These are phyloP conservation scores for Halichoeres trimaculatus DNA, from an alignment of 2,113 vertebrate genomes.

Conservation along the genomic window DNA sequence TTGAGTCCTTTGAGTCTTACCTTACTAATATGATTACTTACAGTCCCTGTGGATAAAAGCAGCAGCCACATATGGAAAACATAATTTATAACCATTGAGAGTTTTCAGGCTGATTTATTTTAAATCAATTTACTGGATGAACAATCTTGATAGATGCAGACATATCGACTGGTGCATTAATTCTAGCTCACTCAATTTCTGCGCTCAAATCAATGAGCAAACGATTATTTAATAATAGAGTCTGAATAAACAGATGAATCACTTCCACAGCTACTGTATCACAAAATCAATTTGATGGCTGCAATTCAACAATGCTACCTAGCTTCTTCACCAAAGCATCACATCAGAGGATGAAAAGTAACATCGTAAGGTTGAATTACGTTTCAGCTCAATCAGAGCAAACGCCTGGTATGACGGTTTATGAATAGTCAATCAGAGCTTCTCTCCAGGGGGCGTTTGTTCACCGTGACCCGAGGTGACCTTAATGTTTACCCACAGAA, in stretches of 20 bases:
- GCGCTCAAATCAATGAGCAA: constrained; percentile 46
- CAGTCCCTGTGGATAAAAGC: constrained; percentile 25
- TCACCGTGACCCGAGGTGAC: constrained; percentile 24
- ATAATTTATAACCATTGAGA: constrained; percentile 33
- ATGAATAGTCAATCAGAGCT: constrained; percentile 32
- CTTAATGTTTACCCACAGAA: constrained; percentile 15
- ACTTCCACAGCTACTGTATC: constrained; percentile 11
- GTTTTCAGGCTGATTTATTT: constrained; percentile 30
- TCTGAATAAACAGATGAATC: constrained; percentile 31
- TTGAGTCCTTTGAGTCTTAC: neutral
- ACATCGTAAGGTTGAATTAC: constrained; percentile 36
- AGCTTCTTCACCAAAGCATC: constrained; percentile 16
- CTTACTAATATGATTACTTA: constrained; percentile 13
- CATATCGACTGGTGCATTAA: constrained; percentile 38
- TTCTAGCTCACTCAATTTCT: constrained; percentile 41
- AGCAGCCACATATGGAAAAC: constrained; percentile 11
- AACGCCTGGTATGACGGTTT: constrained; percentile 29
- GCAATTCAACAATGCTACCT: constrained; percentile 11
- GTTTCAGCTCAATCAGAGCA: constrained; percentile 30
- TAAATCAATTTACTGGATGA: constrained; percentile 34
- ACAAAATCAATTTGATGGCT: constrained; percentile 32
- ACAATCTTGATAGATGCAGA: constrained; percentile 17
- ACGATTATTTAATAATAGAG: constrained; percentile 50
- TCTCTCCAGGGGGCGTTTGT: constrained; percentile 31
- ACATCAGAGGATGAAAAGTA: constrained; percentile 38